Base-by-base conservation (phyloP, 2,797 vertebrate species). In the Notolabrus celidotus region DNA sequence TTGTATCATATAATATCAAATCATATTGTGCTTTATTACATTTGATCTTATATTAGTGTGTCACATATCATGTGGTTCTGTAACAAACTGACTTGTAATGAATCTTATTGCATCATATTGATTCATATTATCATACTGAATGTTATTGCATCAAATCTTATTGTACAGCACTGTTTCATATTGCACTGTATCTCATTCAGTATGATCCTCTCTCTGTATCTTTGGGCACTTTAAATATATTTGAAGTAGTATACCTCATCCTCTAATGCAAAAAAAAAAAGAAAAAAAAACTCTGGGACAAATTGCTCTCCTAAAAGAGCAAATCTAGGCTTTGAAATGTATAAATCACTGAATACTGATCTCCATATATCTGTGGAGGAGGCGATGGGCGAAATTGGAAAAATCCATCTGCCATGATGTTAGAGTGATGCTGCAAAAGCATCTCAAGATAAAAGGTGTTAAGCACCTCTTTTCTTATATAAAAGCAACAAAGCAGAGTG, bases 331-430 rank as follows among this genome's bases (percentile, higher is more conserved):
- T 56, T 63, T 67, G 29, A 60, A 56, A 67, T 77, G 41, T 46
- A 50, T 39, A 59, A 71, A 76, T 76, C 49, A 55, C 55, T 75
- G 65, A 77, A 84, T 52, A 52, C 65, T 67, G 62, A 84, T 84
- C 66, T 76, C 38, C 62, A 29, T 74, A 61, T 50, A 62, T 74
- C 47, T 74, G 58, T 47, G 60, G 53, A 72, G 71, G 67, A 58
- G 71, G 64, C 14, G 38, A 66, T 41, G 51, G 69, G 38, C 55
- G 43, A 57, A 79, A 86, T 80, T 31, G 65, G 63, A 80, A 73
- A 79, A 79, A 69, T 54, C 70, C 72, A 83, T 91, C 79, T 87
- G 82, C 78, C 86, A 69, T 71, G 70, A 85, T 80, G 82, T 65
- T 75, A 69, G 50, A 87, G 71, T 71, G 71, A 83, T 36, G 55